Base-by-base conservation (phyloP, 2,113 vertebrate genomes). In the Mobula hypostoma region DNA sequence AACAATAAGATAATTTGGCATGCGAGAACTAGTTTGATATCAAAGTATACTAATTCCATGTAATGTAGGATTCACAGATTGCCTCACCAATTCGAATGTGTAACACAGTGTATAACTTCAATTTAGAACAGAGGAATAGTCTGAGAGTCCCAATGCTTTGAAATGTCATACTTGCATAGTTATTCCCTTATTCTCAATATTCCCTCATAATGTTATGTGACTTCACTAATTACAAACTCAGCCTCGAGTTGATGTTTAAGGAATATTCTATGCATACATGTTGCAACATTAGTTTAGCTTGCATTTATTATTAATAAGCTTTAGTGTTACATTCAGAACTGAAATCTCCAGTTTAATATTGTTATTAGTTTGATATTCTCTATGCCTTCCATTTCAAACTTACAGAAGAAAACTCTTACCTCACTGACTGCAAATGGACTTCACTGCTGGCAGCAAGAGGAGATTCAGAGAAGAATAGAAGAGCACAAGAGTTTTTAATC, bases 401-500 rank as follows among this genome's bases (percentile, higher is more conserved):
- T 11, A 11, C 6, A 76, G 27, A 1, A 32, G 58, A 88, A 63
- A 72, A 19, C 21, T 8, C 90, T 76, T 93, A 93, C 40, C 68
- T 72, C 61, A 40, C 32, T 24, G 68, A 72, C 32, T 56, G 24
- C 12, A 74, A 74, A 48, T 48, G 91, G 48, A 74, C 48, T 74
- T 27, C 70, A 93, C 68, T 29, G 66, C 21, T 48, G 91, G 36
- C 1, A 5, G 91, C 40, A 76, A 93, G 7, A 27, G 68, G 40
- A 74, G 70, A 74, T 56, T 29, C 70, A 24, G 66, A 40, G 91
- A 93, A 93, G 70, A 93, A 70, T 72, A 40, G 91, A 40, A 93
- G 70, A 40, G 40, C 21, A 24, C 24, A 76, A 56, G 91, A 15
- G 91, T 93, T 32, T 76, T 93, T 93, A 74, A 93, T 93, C 91